Base-by-base conservation (phyloP, 2,113 vertebrate species). In the Hepsetus odoe region DNA sequence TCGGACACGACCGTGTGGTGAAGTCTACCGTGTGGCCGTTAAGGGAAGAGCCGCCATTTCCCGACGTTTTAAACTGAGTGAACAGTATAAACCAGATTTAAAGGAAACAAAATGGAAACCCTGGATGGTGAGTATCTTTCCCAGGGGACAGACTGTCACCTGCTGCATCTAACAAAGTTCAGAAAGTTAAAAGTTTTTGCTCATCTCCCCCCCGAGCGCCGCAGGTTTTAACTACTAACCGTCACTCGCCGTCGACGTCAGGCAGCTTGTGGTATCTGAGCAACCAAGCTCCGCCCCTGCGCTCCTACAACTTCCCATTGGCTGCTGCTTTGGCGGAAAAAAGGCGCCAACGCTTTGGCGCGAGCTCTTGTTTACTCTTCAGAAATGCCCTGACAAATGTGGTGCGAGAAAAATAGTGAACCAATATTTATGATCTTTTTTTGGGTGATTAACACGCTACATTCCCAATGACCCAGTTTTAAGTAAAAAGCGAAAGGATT, bases 221-320 rank as follows among this genome's bases (percentile, higher is more conserved):
- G 70, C 77, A n/a, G n/a, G n/a, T 61, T 80, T 77, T 76, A 80
- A 76, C 66, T 55, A 22, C 28, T 46, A 44, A 75, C 64, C 13
- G 46, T 33, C 55, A 66, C 61, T 68, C 51, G 67, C 56, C 72
- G 77, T 26, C 56, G 49, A 59, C 77, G 72, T 79, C 81, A 76
- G 49, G 6, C 46, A 55, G 76, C 42, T 79, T 61, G 74, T 42
- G 80, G 38, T 79, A n/a, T 24, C 51, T 24, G 51, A 55, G 51
- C 64, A 75, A 72, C 42, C 28, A 76, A 77, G 73, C 82, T 73
- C 82, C 82, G 77, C 82, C 82, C 79, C 42, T 61, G 49, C 61
- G 40, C 72, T 80, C 67, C 12, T 75, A 66, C 64, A 76, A 72
- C 58, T 64, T 24, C 74, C 28, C 11, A 42, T 35, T 55, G n/a